Conservation (phyloP, 1,140 invertebrate genomes). For the Pygmarrhopalites habei region DNA sequence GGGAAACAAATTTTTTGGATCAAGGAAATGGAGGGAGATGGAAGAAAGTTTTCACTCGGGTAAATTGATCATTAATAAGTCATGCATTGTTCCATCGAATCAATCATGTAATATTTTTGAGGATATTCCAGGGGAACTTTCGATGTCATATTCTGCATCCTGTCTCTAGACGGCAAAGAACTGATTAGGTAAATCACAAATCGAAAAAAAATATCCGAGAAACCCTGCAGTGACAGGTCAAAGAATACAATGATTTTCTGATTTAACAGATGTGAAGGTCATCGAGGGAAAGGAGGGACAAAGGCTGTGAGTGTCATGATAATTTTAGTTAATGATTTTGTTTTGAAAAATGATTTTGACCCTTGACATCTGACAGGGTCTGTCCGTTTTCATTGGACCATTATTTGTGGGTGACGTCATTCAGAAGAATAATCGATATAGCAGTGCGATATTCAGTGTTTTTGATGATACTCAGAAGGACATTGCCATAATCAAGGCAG, state of each 20-base stretch:
- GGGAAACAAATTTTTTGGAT: not conserved
- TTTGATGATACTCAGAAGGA: not conserved
- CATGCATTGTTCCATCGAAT: too few species aligned
- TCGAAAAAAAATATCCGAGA: not conserved
- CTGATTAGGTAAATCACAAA: not conserved
- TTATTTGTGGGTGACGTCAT: too few species aligned
- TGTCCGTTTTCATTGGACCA: too few species aligned
- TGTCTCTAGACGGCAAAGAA: not conserved
- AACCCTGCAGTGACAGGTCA: not conserved
- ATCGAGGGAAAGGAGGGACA: too few species aligned
- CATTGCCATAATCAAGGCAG: not conserved
- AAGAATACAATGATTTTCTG: not conserved
- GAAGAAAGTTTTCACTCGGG: not conserved
- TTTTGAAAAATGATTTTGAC: too few species aligned
- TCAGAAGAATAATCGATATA: too few species aligned
- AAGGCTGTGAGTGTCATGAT: too few species aligned
- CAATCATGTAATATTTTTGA: too few species aligned
- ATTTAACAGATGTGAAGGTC: not conserved
- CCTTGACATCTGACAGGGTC: too few species aligned
- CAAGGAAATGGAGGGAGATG: not conserved
- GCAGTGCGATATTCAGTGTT: not conserved
- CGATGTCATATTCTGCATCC: constrained; percentile 1
- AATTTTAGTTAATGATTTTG: too few species aligned
- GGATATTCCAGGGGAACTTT: not conserved
- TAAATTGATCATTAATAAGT: too few species aligned